Conservation (phyloP, 2,797 vertebrate genomes). For the Balearica regulorum region DNA sequence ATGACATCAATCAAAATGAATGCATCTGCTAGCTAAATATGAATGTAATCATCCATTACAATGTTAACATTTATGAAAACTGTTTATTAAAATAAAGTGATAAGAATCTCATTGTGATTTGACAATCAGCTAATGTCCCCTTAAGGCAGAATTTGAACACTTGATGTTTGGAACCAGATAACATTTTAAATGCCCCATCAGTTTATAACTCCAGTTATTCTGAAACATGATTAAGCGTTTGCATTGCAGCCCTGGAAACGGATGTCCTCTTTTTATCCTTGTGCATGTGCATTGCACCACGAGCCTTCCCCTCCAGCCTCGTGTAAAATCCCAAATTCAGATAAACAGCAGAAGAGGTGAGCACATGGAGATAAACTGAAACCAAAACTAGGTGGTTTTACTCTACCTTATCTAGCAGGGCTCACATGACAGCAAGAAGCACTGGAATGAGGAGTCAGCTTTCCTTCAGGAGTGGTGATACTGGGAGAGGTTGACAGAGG, state of each 20-base stretch:
- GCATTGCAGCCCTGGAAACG: not conserved
- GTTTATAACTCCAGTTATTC: not conserved
- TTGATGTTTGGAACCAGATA: conserved; percentile 15
- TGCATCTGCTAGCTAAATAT: conserved; percentile 51
- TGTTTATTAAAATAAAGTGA: conserved; percentile 63
- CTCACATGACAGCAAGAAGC: not conserved
- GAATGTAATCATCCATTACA: conserved; percentile 65
- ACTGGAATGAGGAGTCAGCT: not conserved
- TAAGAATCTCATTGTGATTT: conserved; percentile 57
- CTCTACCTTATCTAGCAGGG: not conserved
- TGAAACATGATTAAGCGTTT: not conserved
- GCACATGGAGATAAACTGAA: not conserved
- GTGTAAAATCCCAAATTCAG: not conserved
- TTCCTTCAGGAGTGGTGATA: not conserved
- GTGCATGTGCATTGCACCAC: not conserved
- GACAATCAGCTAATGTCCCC: conserved; percentile 61
- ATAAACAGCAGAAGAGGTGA: not conserved
- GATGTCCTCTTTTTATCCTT: not conserved
- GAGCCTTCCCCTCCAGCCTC: not conserved
- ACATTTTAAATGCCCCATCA: conserved; percentile 17
- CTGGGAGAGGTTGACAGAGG: not conserved
- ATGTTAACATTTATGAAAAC: conserved; percentile 52
- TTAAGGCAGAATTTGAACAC: conserved; percentile 42
- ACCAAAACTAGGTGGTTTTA: not conserved
- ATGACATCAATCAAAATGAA: conserved; percentile 64